phyloP scores from a whole-genome alignment of 2,797 vertebrate species.

The Megalops cyprinoides region DNA sequence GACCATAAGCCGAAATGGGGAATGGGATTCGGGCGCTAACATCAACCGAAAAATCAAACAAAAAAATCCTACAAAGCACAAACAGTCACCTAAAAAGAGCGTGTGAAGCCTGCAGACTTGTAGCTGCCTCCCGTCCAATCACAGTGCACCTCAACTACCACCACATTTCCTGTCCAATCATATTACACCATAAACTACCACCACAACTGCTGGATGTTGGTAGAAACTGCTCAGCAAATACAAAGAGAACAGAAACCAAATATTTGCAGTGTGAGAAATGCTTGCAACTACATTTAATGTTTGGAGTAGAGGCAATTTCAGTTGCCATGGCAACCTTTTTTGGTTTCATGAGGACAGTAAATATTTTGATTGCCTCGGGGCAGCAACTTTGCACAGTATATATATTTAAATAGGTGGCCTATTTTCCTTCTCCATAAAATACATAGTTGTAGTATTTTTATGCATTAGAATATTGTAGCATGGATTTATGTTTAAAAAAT shows the following conservation, averaged over 20 bases:
- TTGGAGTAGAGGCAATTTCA: conserved; percentile 75
- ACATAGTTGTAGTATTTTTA: no score
- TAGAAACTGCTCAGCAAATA: conserved; percentile 54
- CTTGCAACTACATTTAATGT: conserved; percentile 74
- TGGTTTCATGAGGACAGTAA: conserved; percentile 68
- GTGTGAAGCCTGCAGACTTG: neutral
- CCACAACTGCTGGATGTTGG: conserved; percentile 60
- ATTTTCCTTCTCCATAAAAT: no score
- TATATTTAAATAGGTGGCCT: conserved; percentile 30
- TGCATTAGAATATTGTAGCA: no score
- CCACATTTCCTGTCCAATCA: conserved; percentile 45
- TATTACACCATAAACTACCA: conserved; percentile 55
- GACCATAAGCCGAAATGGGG: no score
- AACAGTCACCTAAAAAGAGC: conserved; percentile 38
- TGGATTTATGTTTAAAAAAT: no score
- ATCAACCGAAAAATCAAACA: neutral
- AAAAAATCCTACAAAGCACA: conserved; percentile 1
- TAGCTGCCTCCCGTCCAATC: no score
- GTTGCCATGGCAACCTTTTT: conserved; percentile 72
- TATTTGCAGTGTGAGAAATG: conserved; percentile 55
- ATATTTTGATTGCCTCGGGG: conserved; percentile 63
- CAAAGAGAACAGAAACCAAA: conserved; percentile 44
- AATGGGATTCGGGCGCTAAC: no score
- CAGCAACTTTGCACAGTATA: conserved; percentile 58
- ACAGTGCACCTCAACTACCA: conserved; percentile 48